Conservation (phyloP, 2,797 vertebrate genomes). For the Emydoidea blandingii region DNA sequence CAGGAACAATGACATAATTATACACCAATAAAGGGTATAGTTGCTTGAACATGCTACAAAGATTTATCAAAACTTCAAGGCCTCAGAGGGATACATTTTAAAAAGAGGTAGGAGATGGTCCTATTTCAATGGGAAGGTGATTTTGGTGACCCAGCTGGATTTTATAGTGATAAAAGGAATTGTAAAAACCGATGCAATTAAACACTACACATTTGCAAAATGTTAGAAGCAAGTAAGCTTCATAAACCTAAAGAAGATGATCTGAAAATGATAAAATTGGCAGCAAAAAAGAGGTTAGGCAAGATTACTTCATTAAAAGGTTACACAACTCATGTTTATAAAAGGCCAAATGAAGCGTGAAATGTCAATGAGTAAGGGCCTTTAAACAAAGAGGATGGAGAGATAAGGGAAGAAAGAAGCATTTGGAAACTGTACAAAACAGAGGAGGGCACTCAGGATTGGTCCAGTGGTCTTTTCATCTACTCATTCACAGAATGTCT, state of each 20-base stretch:
- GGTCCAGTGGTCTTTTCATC: background rate
- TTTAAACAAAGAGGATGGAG: background rate
- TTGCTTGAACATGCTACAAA: background rate
- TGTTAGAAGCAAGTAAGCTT: background rate
- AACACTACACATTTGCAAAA: constrained; percentile 6
- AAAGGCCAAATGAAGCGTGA: background rate
- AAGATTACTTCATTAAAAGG: constrained; percentile 21
- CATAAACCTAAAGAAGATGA: constrained; percentile 13
- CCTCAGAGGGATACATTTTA: background rate
- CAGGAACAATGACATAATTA: background rate
- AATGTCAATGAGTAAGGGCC: constrained; percentile 6
- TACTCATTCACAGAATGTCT: background rate
- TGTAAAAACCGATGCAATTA: constrained; percentile 27
- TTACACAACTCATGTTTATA: constrained; percentile 27
- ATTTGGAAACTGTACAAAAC: background rate
- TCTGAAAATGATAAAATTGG: background rate
- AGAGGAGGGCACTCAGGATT: background rate
- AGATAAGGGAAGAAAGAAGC: background rate
- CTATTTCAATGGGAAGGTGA: background rate
- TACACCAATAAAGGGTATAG: background rate
- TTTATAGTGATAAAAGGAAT: constrained; percentile 8
- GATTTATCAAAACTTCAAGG: background rate
- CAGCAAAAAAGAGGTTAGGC: constrained; percentile 8
- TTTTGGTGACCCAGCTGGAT: background rate
- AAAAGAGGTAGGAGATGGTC: background rate